Base-by-base conservation (phyloP, 1,140 invertebrate genomes). In the Euura lappo region DNA sequence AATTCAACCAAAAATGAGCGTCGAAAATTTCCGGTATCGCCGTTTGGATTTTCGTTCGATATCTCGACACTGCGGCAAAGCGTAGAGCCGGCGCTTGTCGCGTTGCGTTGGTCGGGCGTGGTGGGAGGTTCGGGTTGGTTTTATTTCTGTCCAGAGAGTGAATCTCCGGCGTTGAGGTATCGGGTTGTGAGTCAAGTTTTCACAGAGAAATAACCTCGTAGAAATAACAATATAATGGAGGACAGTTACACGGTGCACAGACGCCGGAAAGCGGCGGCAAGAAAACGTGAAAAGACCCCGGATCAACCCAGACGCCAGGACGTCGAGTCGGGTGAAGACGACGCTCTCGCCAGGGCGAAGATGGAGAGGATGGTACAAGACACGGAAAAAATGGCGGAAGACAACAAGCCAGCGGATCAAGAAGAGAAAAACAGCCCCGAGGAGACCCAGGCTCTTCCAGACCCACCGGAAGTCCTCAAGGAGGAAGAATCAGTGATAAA, bases 161-260 rank as follows among this genome's bases (percentile, higher is more conserved):
- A 28, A 28, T 28, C 28, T 28, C 28, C 28, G 28, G 28, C 28
- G 28, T 28, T 28, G 28, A 1, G 28, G 28, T 28, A 28, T 28
- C 28, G 28, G 28, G 28, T 28, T 28, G 28, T 28, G 28, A 28
- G 28, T 28, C 28, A 28, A 28, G 28, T 28, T 28, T 28, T 28
- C 28, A 28, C 28, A 28, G 28, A 28, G 28, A 28, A 28, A 28
- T 28, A 28, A n/a, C 2, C 47, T 51, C 47, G 2, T 7, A 8
- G n/a, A 51, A 51, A 51, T 8, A 51, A 51, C 7, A 51, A 51
- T 8, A 51, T n/a, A 51, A 87, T 87, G 86, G 85, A 87, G 77
- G 86, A 87, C 73, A 86, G 85, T 80, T 87, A 87, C 78, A 81
- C 79, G 74, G 83, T 86, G 76, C 85, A 87, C 75, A 76, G 85